Evolutionary conservation across 2,113 vertebrate species (phyloP), one percentile per base, ranked within the genome.

Genomic region (Terrapene triunguis): DNA sequence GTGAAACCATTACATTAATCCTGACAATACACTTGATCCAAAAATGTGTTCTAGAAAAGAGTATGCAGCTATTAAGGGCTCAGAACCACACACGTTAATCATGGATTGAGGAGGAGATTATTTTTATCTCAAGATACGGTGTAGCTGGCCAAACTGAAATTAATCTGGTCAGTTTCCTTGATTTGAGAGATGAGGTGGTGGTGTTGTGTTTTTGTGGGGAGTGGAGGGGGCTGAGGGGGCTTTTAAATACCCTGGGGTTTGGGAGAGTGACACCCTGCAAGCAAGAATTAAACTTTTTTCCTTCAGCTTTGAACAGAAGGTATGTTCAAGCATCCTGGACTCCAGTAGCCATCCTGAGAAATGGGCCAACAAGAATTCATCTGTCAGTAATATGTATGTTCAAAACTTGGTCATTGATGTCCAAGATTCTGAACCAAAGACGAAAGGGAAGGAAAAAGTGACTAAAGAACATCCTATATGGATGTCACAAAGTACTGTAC

Each of bases 401-500:
- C 97, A 98, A 53, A 95, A 92, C 4, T 27, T 98, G 57, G 95
- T 92, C 83, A 95, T 97, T 51, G 80, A 97, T 85, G 85, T 97
- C 29, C 96, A 91, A 59, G 92, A 96, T 13, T 82, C 93, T 82
- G 93, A 97, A 27, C 3, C 21, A 24, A 94, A 93, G 89, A 96
- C 95, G 82, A 97, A 96, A 91, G 89, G 1, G 32, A 95, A 54
- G 57, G 83, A 88, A 51, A 95, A 94, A 74, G 14, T 55, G 62
- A 54, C 54, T 47, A 94, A 95, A 94, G 89, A 96, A 25, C 97
- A 95, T 69, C 98, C 97, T 21, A 10, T 97, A 32, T 98, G 98
- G 98, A 94, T 98, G 95, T 94, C 82, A 17, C 80, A 94, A 53
- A 98, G 97, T 85, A 98, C 97, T 0, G 80, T 98, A 29, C 74